These are phyloP conservation scores for Paralichthys olivaceus DNA, from an alignment of 2,113 vertebrate species.

Conservation along the genomic window DNA sequence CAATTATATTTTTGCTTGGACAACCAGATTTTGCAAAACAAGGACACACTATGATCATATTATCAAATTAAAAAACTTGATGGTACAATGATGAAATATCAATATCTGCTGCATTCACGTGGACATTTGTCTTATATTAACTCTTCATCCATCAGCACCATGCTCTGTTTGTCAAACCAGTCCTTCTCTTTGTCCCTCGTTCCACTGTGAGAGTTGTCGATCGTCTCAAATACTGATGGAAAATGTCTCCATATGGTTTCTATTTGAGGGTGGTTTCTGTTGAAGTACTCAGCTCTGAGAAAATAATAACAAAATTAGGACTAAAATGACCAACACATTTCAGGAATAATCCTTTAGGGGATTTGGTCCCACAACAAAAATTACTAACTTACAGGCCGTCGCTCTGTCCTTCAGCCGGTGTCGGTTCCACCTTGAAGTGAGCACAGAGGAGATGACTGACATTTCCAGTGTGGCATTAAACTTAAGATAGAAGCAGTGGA, in stretches of 20 bases:
- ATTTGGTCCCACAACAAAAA: constrained; percentile 14
- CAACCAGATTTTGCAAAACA: not conserved
- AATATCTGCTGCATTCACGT: not conserved
- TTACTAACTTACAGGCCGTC: not conserved
- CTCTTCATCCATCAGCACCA: not conserved
- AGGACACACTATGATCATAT: not conserved
- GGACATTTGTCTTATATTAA: not conserved
- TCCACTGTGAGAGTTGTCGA: constrained; percentile 13
- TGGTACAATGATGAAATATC: no score
- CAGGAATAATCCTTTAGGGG: not conserved
- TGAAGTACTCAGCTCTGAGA: constrained; percentile 36
- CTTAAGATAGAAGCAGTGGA: not conserved
- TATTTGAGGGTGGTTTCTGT: constrained; percentile 48
- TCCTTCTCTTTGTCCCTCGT: not conserved
- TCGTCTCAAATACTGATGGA: constrained; percentile 27
- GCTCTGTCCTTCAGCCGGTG: not conserved
- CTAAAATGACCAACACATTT: constrained; percentile 44
- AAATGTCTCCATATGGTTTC: constrained; percentile 48
- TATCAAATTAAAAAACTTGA: not conserved
- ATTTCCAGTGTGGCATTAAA: not conserved
- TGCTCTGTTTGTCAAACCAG: no score
- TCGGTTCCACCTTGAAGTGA: not conserved
- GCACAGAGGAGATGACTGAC: not conserved
- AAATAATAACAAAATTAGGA: constrained; percentile 50
- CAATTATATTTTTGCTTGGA: no score